Percentiles rank a stretch among this genome's conserved stretches.
Evolutionary conservation across 2,797 vertebrate genomes (phyloP).

Genomic region (Propithecus deckenii): DNA sequence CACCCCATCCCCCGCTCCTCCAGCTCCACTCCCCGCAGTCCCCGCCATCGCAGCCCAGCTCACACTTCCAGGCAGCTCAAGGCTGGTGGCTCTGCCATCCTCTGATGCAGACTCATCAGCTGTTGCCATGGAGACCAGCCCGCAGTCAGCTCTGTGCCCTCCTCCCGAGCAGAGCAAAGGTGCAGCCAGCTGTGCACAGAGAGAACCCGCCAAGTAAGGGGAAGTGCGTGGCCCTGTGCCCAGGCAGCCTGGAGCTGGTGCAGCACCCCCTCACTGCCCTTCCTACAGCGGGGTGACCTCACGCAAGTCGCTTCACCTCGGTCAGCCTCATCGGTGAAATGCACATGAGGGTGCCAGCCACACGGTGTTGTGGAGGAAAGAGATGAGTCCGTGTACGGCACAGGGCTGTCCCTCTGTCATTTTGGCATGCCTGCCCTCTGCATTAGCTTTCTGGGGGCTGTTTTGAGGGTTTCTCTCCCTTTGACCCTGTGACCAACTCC

Average conservation of each 20-base stretch:
- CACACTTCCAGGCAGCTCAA: neutral
- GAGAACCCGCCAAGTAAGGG: neutral
- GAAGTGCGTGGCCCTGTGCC: rapidly evolving
- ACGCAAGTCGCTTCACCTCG: neutral
- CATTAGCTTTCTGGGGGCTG: neutral
- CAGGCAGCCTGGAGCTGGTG: neutral
- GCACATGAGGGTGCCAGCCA: neutral
- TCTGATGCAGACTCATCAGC: neutral
- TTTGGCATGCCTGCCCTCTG: neutral
- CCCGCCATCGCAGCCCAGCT: neutral
- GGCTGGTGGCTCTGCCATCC: slow-evolving; percentile 21
- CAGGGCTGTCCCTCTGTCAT: rapidly evolving
- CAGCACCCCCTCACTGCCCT: rapidly evolving
- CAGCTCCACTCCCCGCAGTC: neutral
- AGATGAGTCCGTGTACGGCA: rapidly evolving
- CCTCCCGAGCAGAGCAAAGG: neutral
- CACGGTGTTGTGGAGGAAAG: neutral
- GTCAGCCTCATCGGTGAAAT: rapidly evolving
- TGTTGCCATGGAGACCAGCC: slow-evolving; percentile 73
- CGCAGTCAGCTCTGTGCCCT: slow-evolving; percentile 22
- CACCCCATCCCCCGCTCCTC: neutral
- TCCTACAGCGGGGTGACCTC: neutral
- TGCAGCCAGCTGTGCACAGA: neutral
- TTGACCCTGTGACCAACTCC: neutral
- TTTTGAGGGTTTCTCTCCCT: neutral